A percentile compares a stretch with the other conserved stretches of the same genome.
Evolutionary conservation across 2,888 invertebrate genomes (phyloP).

Genomic region (Strigamia crassipes): DNA sequence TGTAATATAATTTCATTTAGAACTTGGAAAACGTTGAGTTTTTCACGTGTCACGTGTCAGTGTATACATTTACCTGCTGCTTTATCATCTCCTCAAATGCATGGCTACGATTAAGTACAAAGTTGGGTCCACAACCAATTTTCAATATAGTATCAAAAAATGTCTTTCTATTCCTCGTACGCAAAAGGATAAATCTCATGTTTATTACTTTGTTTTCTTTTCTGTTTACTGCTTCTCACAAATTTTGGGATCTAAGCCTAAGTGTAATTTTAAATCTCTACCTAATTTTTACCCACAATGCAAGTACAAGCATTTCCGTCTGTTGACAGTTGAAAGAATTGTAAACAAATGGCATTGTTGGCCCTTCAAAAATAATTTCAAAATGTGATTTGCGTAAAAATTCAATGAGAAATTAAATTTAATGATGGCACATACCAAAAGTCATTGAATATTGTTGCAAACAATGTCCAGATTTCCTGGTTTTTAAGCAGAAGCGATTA

Average conservation of each 20-base stretch:
- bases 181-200: not conserved
- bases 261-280: not conserved
- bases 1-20: not conserved
- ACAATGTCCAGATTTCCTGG: not conserved
- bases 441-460: too few relatives aligned
- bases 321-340: not conserved
- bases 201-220: not conserved
- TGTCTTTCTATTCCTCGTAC: not conserved
- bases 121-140: conserved; percentile 7
- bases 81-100: not conserved
- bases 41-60: not conserved
- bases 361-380: too few relatives aligned
- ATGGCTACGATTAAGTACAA: not conserved
- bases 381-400: too few relatives aligned
- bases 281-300: not conserved
- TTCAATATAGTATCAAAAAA: not conserved
- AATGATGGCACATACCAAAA: too few relatives aligned
- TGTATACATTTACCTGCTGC: not conserved
- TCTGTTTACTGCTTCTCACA: not conserved
- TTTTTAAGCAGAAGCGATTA: too few relatives aligned
- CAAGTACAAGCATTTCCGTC: not conserved
- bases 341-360: not conserved
- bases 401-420: too few relatives aligned
- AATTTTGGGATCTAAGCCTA: conserved; percentile 2
- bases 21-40: not conserved